Evolutionary conservation across 2,888 invertebrate species (phyloP).

Genomic region (Hipparchia sbordonii): DNA sequence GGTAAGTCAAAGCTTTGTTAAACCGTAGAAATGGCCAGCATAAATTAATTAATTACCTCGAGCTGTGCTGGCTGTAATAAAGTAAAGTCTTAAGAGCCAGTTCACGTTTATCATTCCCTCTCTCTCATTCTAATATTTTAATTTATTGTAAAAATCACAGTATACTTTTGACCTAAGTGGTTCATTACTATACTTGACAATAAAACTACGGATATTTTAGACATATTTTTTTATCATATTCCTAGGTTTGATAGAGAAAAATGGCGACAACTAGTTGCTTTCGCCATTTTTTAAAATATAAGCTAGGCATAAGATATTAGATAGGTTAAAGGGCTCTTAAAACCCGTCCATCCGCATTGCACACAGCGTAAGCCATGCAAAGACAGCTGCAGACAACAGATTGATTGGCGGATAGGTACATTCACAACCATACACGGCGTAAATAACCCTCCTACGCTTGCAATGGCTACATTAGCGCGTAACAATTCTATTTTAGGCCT

Average conservation of each 20-base stretch:
- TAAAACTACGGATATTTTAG: too few species aligned
- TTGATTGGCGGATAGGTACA: slow-evolving; percentile 45
- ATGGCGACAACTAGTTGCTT: too few species aligned
- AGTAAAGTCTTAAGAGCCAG: too few species aligned
- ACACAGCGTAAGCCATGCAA: slow-evolving; percentile 29
- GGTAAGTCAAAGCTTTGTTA: neutral
- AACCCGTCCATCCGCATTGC: slow-evolving; percentile 32
- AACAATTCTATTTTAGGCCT: slow-evolving; percentile 36
- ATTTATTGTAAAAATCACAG: too few species aligned
- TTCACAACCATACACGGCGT: slow-evolving; percentile 40
- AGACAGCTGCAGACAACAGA: slow-evolving; percentile 42
- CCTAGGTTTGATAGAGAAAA: too few species aligned
- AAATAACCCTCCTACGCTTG: slow-evolving; percentile 33
- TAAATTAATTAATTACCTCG: neutral
- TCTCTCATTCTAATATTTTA: too few species aligned
- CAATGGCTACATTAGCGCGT: slow-evolving; percentile 25
- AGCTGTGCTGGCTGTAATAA: neutral
- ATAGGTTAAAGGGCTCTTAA: neutral
- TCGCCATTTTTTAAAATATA: too few species aligned
- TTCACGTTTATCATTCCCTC: too few species aligned
- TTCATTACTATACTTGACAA: too few species aligned
- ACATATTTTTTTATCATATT: too few species aligned
- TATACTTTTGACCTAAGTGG: too few species aligned
- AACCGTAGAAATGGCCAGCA: neutral
- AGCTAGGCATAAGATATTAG: too few species aligned